A percentile compares a stretch with the other conserved stretches of the same genome.
Evolutionary conservation across 2,113 vertebrate species (phyloP).

Genomic region (pig (Sus scrofa)): T2T-Sscrofa CM000812.6:202278001-202278500

Average conservation of each 20-base stretch:
- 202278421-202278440: background rate
- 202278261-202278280: background rate
- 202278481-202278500: accelerated
- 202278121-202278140: accelerated
- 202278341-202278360: background rate
- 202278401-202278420: background rate
- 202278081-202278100: background rate
- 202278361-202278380: background rate
- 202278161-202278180: background rate
- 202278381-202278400: background rate
- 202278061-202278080: background rate
- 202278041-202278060: too few species aligned
- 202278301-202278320: too few species aligned
- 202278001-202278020: too few species aligned
- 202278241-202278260: background rate
- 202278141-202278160: background rate
- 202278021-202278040: too few species aligned
- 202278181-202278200: background rate
- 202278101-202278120: accelerated
- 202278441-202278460: too few species aligned
- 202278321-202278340: background rate
- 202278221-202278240: accelerated
- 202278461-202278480: accelerated
- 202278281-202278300: background rate
- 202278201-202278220: background rate